Evolutionary conservation across 2,113 vertebrate species (phyloP).

Genomic region (Tapirus terrestris): DNA sequence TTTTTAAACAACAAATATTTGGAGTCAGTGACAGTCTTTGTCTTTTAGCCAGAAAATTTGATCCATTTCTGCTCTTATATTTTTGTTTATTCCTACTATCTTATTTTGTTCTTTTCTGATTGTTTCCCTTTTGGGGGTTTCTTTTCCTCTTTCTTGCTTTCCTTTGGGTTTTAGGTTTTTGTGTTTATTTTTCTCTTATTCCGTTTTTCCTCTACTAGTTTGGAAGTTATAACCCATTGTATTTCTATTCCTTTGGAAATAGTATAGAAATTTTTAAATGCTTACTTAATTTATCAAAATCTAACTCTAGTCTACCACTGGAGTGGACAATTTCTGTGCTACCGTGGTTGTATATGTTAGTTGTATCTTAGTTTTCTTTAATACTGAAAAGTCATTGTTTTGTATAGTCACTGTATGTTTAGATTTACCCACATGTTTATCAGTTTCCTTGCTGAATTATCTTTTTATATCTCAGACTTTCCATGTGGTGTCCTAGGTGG

Average conservation of each 20-base stretch:
- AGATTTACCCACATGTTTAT: background rate
- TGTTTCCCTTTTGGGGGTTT: background rate
- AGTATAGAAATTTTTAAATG: background rate
- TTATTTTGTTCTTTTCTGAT: background rate
- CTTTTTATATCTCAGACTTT: background rate
- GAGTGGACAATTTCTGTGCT: background rate
- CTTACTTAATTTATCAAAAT: slow-evolving; percentile 20
- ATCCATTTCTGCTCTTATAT: background rate
- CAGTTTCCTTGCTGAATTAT: background rate
- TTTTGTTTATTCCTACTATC: background rate
- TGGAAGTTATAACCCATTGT: background rate
- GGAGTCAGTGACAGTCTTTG: background rate
- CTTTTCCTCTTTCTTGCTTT: background rate
- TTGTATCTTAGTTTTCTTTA: slow-evolving; percentile 12
- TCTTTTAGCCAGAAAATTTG: background rate
- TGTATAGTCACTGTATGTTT: background rate
- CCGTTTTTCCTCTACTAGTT: background rate
- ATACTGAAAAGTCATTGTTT: background rate
- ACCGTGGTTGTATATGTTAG: background rate
- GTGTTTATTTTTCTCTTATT: background rate
- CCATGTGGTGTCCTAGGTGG: background rate
- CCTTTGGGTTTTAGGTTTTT: background rate
- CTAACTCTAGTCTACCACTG: background rate
- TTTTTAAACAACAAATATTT: background rate
- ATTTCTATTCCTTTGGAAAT: background rate